These are phyloP conservation scores for Pygoscelis antarcticus DNA, from an alignment of 2,113 vertebrate species.

Conservation along the genomic window DNA sequence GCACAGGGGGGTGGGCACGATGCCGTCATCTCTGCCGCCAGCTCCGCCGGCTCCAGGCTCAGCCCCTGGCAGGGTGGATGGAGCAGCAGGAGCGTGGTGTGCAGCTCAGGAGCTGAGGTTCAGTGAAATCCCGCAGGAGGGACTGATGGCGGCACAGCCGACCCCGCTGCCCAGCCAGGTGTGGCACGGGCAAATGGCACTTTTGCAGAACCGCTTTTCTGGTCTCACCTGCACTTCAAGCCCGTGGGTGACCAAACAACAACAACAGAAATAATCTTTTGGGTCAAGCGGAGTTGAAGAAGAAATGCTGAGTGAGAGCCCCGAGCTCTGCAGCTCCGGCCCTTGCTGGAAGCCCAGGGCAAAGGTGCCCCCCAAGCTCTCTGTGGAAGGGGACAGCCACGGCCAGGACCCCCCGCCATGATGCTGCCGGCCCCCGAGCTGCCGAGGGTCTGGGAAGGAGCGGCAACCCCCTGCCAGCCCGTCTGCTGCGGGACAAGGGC, in stretches of 20 bases:
- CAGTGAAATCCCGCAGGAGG: neutral
- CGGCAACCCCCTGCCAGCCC: neutral
- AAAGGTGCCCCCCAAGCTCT: neutral
- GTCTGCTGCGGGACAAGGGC: accelerated
- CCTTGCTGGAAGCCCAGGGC: neutral
- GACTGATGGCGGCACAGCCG: accelerated
- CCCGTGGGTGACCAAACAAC: neutral
- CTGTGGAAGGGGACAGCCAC: accelerated
- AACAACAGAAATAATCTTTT: neutral
- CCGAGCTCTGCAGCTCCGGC: accelerated
- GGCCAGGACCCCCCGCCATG: accelerated
- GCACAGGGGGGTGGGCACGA: accelerated
- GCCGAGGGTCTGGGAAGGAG: neutral
- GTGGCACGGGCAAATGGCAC: accelerated
- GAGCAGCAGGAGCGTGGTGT: neutral
- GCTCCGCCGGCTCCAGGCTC: neutral
- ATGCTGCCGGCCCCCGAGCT: neutral
- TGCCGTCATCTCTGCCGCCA: neutral
- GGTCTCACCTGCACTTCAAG: neutral
- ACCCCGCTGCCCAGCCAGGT: accelerated
- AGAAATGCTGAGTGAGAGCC: neutral
- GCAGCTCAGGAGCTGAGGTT: neutral
- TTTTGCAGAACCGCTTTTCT: neutral
- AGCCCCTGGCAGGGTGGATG: neutral
- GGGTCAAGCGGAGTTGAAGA: neutral